Percentiles rank a stretch among this genome's conserved stretches.
Evolutionary conservation across 2,113 vertebrate species (phyloP).

Genomic region (Pagrus major): DNA sequence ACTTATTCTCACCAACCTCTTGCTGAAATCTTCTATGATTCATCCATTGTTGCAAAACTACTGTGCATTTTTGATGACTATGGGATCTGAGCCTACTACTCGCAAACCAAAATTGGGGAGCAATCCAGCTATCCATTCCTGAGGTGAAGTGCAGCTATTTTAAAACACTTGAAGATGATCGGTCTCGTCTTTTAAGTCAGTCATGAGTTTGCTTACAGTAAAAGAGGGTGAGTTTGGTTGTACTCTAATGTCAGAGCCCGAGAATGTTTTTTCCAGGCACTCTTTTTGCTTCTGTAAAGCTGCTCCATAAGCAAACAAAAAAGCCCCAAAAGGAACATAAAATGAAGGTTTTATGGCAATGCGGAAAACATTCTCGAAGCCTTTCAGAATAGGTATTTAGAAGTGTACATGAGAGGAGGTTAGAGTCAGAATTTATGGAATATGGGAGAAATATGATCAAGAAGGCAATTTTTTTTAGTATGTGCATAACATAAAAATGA

Average conservation of each 20-base stretch:
- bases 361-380: neutral
- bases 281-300: conserved; percentile 28
- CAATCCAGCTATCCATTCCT: conserved; percentile 47
- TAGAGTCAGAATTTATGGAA: conserved; percentile 3
- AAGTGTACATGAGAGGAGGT: conserved; percentile 16
- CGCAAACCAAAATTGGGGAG: conserved; percentile 30
- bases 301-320: conserved; percentile 44
- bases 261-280: conserved; percentile 54
- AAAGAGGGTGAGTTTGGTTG: conserved; percentile 23
- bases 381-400: conserved; percentile 26
- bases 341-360: conserved; percentile 10
- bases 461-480: conserved; percentile 30
- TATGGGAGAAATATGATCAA: conserved; percentile 37
- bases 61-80: conserved; percentile 26
- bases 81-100: conserved; percentile 29
- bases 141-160: conserved; percentile 49
- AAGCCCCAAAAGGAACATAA: conserved; percentile 24
- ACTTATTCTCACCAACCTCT: neutral
- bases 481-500: conserved; percentile 25
- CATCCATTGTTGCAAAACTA: conserved; percentile 18
- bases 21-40: neutral
- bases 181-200: conserved; percentile 22
- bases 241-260: conserved; percentile 34
- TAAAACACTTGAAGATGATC: conserved; percentile 20
- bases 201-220: conserved; percentile 30